Evolutionary conservation across 1,140 invertebrate genomes (phyloP).

Genomic region (Heliconius himera): DNA sequence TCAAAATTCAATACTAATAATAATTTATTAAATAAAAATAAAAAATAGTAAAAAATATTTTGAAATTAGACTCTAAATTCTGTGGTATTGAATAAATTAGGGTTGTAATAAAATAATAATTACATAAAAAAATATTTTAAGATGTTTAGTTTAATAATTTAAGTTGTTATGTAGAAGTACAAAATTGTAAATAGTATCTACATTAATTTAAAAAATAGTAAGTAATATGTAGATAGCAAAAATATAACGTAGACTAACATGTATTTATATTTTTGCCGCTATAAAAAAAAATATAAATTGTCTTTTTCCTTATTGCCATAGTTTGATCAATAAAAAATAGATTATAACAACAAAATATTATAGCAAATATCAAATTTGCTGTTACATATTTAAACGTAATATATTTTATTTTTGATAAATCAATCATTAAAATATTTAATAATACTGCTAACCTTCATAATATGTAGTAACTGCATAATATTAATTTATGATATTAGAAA

Average conservation of each 20-base stretch:
- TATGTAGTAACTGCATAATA: background rate
- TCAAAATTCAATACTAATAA: slow-evolving; percentile 27
- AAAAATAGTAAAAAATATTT: slow-evolving; percentile 16
- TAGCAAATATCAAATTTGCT: too few species aligned
- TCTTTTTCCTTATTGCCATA: background rate
- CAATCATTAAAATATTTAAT: too few species aligned
- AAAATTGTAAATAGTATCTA: slow-evolving; percentile 1
- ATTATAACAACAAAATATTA: background rate
- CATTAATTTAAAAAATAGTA: background rate
- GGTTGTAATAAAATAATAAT: background rate
- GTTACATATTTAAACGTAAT: too few species aligned
- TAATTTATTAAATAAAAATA: slow-evolving; percentile 17
- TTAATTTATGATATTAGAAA: background rate
- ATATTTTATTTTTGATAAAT: too few species aligned
- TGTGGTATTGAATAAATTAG: slow-evolving; percentile 9
- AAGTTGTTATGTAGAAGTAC: background rate
- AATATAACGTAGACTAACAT: background rate
- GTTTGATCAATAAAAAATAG: background rate
- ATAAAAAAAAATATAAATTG: background rate
- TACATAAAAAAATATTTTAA: background rate
- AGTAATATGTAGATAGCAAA: background rate
- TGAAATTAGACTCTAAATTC: slow-evolving; percentile 12
- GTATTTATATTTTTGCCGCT: background rate
- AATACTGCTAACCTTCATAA: background rate
- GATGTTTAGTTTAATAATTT: background rate